Evolutionary conservation across 2,113 vertebrate species (phyloP).

Genomic region (Riparia riparia): DNA sequence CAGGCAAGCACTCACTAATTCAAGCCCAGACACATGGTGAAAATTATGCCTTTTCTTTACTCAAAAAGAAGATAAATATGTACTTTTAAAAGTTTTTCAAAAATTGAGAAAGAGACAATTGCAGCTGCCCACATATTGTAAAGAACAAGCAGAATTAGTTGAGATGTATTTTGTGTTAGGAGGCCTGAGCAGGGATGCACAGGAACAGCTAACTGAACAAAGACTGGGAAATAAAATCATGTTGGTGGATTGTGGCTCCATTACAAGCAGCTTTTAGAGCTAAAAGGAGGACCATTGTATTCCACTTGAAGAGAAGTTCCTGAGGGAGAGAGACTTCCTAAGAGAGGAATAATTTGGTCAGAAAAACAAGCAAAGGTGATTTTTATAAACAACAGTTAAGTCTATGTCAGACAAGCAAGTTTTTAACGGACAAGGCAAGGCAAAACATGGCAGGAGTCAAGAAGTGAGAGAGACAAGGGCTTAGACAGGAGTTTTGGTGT

Average conservation of each 20-base stretch:
- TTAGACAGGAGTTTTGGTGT: neutral
- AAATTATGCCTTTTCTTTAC: neutral
- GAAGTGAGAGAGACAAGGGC: slow-evolving; percentile 13
- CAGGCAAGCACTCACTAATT: neutral
- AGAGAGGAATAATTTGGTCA: neutral
- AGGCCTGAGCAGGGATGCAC: neutral
- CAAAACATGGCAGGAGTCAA: neutral
- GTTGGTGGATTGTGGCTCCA: neutral
- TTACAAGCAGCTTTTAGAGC: neutral
- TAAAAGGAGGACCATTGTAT: neutral
- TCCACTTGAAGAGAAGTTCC: neutral
- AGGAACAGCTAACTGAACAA: neutral
- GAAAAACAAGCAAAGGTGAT: neutral
- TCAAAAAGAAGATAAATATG: neutral
- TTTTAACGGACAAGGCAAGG: neutral
- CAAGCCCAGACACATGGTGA: neutral
- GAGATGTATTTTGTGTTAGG: neutral
- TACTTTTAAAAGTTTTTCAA: neutral
- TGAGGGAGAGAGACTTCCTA: neutral
- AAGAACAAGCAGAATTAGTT: neutral
- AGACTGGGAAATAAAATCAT: neutral
- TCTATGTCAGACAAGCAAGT: neutral
- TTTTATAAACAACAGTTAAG: neutral
- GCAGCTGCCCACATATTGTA: neutral
- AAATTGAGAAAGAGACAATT: neutral